A percentile compares a stretch with the other conserved stretches of the same genome.
Evolutionary conservation across 2,888 invertebrate species (phyloP).

Genomic region (Pyrrhosoma nymphula): DNA sequence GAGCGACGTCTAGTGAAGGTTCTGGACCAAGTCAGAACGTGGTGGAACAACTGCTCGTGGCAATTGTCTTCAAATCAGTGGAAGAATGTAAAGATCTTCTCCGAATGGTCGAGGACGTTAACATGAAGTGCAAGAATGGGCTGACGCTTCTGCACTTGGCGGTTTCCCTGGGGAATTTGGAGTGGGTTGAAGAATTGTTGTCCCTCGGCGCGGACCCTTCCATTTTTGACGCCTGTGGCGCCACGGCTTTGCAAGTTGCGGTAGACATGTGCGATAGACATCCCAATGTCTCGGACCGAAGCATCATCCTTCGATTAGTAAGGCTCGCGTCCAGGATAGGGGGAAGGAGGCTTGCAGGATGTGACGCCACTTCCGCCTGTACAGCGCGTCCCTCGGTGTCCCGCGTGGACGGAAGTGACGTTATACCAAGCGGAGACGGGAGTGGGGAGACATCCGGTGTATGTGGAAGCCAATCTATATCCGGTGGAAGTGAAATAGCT

Average conservation of each 20-base stretch:
- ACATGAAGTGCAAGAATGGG: not conserved
- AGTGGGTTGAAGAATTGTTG: not conserved
- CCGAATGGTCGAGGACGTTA: not conserved
- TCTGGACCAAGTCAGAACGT: too few relatives aligned
- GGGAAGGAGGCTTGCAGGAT: too few relatives aligned
- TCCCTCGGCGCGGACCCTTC: not conserved
- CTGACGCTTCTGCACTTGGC: not conserved
- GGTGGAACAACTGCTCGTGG: too few relatives aligned
- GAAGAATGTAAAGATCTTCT: not conserved
- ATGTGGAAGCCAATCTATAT: too few relatives aligned
- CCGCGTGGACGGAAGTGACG: too few relatives aligned
- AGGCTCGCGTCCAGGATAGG: not conserved
- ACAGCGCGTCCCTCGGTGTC: too few relatives aligned
- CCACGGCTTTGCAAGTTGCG: not conserved
- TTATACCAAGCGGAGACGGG: too few relatives aligned
- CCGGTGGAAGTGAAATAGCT: too few relatives aligned
- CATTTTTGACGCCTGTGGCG: not conserved
- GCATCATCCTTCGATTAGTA: not conserved
- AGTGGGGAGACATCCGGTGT: too few relatives aligned
- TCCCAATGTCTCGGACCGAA: not conserved
- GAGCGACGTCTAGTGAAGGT: too few relatives aligned
- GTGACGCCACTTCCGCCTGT: too few relatives aligned
- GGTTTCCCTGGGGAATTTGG: not conserved
- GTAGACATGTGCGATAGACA: not conserved
- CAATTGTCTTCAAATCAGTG: not conserved